Evolutionary conservation across 2,888 invertebrate genomes (phyloP).

Genomic region (Pseudococcus jackbeardsleyi): DNA sequence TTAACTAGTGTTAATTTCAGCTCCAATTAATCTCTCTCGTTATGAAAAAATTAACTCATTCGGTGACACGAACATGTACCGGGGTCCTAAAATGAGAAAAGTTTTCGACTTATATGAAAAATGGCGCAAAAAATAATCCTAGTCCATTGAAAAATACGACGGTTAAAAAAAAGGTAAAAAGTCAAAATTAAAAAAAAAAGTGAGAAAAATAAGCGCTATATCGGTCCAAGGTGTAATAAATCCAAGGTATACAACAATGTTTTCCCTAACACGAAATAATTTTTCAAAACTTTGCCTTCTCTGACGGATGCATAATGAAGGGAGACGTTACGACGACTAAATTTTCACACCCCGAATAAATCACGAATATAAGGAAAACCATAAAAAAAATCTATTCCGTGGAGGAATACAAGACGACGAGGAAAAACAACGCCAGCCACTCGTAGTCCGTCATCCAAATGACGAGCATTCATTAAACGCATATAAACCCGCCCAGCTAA

Average conservation of each 20-base stretch:
- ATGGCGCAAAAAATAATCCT: not conserved
- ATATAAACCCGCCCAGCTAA: conserved; percentile 1
- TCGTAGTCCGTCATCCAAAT: conserved; percentile 7
- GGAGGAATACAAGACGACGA: not conserved
- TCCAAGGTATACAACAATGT: not conserved
- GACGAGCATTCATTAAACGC: conserved; percentile 14
- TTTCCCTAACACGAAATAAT: conserved; percentile 11
- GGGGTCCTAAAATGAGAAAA: not conserved
- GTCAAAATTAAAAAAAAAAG: conserved; percentile 9
- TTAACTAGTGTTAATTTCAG: not conserved
- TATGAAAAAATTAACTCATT: not conserved
- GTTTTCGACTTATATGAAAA: not conserved
- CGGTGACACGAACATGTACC: not conserved
- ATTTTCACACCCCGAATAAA: conserved; percentile 20
- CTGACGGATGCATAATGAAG: conserved; percentile 11
- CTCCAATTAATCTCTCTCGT: not conserved
- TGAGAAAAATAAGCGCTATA: conserved; percentile 19
- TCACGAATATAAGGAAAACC: conserved; percentile 14
- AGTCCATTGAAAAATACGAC: conserved; percentile 14
- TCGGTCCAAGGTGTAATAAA: conserved; percentile 14
- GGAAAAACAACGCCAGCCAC: not conserved
- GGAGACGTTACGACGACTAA: not conserved
- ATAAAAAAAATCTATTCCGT: not conserved
- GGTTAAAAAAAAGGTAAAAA: not conserved
- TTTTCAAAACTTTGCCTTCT: not conserved